Conservation (phyloP, 2,113 vertebrate genomes). For the Takifugu bimaculatus region DNA sequence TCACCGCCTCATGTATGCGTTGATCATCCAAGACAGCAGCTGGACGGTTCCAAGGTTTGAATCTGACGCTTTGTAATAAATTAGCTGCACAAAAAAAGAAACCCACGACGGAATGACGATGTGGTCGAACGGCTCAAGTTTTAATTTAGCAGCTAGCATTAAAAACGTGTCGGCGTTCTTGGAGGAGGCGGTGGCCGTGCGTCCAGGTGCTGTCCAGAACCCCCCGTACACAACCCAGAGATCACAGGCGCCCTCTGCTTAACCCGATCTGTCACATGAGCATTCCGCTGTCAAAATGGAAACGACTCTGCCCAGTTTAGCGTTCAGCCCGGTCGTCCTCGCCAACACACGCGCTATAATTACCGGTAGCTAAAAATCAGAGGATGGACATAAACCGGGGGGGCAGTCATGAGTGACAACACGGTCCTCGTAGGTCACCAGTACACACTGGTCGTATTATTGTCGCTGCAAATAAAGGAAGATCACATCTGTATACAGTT, state of each 20-base stretch:
- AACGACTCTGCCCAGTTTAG: slow-evolving; percentile 55
- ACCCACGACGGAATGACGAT: background rate
- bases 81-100: too few relatives aligned
- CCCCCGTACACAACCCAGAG: slow-evolving; percentile 23
- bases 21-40: slow-evolving; percentile 6
- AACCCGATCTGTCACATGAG: slow-evolving; percentile 64
- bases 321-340: slow-evolving; percentile 26
- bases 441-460: too few relatives aligned
- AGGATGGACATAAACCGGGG: slow-evolving; percentile 1
- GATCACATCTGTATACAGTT: background rate
- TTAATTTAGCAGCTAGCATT: background rate
- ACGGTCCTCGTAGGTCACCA: too few relatives aligned
- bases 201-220: slow-evolving; percentile 7
- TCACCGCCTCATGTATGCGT: background rate
- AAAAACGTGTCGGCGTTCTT: background rate
- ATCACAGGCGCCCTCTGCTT: slow-evolving; percentile 32
- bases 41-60: background rate
- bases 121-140: background rate
- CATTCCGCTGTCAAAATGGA: slow-evolving; percentile 66
- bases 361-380: slow-evolving; percentile 15
- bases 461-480: background rate
- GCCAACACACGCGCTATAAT: slow-evolving; percentile 47
- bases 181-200: background rate
- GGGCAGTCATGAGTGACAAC: too few relatives aligned
- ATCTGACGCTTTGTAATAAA: too few relatives aligned